Base-by-base conservation (phyloP, 2,113 vertebrate species). In the Gobius niger region DNA sequence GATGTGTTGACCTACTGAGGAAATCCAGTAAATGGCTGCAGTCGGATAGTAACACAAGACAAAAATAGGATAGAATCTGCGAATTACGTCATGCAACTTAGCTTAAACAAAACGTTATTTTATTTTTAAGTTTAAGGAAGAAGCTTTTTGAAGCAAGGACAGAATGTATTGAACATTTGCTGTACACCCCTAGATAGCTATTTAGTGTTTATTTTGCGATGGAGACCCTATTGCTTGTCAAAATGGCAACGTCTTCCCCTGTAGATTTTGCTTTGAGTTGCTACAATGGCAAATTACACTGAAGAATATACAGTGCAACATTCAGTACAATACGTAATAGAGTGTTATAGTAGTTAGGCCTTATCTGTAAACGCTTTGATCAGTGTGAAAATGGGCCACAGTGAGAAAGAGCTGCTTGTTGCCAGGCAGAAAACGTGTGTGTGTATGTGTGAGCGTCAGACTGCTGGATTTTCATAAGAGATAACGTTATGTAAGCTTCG, bases 1-100 rank as follows among this genome's bases (percentile, higher is more conserved):
- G 61, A 85, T 53, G 12, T 68, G 73, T 47, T 83, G 82, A 78
- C 83, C 83, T 68, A 78, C 70, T 80, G 72, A 76, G 71, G 64
- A 73, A 65, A 67, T 73, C 66, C 64, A 47, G 18, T 54, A 44
- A 18, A 69, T 72, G 42, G 34, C 64, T 15, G 44, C 5, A 64
- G 16, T 44, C 41, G 47, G 51, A 65, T 73, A 51, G 76, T 65
- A 73, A 70, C 72, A 65, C 50, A 34, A 53, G 44, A 75, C 61
- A 63, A 52, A 76, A 77, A 69, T 44, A 34, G 53, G 40, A 18
- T 44, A 24, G 34, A 60, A 59, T 15, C 34, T 59, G 40, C 56
- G n/a, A 7, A 44, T 42, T 15, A 42, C 57, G 57, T 60, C n/a
- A 44, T 44, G 54, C 54, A 40, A 57, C 19, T 24, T 16, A 51